A percentile compares a stretch with the other conserved stretches of the same genome.
Evolutionary conservation across 2,888 invertebrate genomes (phyloP).

Genomic region (Petrolisthes manimaculis): DNA sequence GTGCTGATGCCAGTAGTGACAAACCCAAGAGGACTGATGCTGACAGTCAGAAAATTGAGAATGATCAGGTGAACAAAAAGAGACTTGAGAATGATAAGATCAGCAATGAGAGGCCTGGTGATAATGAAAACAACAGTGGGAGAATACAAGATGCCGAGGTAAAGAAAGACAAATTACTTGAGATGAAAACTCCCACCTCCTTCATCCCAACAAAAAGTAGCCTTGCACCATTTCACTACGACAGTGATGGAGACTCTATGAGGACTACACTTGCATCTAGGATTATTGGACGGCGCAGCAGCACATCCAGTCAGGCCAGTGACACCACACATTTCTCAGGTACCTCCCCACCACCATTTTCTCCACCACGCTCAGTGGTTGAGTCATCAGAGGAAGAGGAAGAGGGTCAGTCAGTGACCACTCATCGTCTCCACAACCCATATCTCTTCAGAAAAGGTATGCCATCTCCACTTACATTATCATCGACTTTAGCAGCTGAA

Average conservation of each 20-base stretch:
- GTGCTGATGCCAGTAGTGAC: not conserved
- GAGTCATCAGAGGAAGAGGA: conserved; percentile 37
- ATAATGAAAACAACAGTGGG: not conserved
- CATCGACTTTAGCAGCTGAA: not conserved
- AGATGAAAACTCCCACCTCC: not conserved
- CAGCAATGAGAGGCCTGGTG: not conserved
- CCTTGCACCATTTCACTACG: conserved; percentile 24
- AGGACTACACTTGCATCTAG: conserved; percentile 25
- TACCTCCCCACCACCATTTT: conserved; percentile 39
- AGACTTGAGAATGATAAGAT: not conserved
- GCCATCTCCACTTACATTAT: not conserved
- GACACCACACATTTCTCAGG: conserved; percentile 37
- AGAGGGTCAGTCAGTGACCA: not conserved
- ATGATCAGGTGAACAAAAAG: not conserved
- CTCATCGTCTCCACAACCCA: conserved; percentile 2
- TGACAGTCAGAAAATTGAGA: not conserved
- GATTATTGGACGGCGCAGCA: conserved; percentile 54
- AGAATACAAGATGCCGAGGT: not conserved
- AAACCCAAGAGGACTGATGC: not conserved
- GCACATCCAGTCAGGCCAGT: conserved; percentile 56
- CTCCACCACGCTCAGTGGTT: conserved; percentile 30
- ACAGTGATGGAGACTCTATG: conserved; percentile 59
- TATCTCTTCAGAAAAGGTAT: not conserved
- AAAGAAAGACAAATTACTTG: not conserved
- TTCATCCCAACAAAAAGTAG: not conserved